Conservation (phyloP, 1,140 invertebrate species). For the Mamestra configurata region DNA sequence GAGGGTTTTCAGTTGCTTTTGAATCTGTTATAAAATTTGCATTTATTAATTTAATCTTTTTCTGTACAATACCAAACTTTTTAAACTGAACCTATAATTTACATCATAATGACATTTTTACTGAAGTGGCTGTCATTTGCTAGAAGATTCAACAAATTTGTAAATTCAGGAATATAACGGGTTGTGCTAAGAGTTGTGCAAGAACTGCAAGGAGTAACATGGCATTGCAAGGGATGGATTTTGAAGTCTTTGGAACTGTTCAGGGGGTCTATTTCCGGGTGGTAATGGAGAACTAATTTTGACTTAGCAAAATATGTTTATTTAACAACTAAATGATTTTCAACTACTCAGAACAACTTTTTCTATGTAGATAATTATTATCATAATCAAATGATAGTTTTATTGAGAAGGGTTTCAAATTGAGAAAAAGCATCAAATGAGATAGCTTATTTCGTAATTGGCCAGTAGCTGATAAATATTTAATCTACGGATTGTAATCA, state of each 20-base stretch:
- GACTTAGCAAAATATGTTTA: not conserved
- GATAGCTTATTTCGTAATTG: too few relatives aligned
- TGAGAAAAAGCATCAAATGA: too few relatives aligned
- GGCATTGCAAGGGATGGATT: constrained; percentile 74
- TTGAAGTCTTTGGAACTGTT: constrained; percentile 88
- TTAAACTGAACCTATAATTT: not conserved
- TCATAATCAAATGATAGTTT: too few relatives aligned
- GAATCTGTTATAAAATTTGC: too few relatives aligned
- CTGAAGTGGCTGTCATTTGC: not conserved
- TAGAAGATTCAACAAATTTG: too few relatives aligned
- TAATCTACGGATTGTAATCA: too few relatives aligned
- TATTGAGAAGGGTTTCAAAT: too few relatives aligned
- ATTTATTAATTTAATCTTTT: not conserved
- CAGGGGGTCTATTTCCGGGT: constrained; percentile 83
- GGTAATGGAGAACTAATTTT: not conserved
- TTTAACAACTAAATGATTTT: too few relatives aligned
- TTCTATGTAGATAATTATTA: too few relatives aligned
- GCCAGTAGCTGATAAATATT: too few relatives aligned
- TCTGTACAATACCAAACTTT: not conserved
- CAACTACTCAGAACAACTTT: too few relatives aligned
- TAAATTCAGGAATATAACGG: not conserved
- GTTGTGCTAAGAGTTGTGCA: not conserved
- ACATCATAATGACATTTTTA: not conserved
- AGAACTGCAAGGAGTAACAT: not conserved
- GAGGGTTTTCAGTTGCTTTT: too few relatives aligned